Evolutionary conservation across 2,113 vertebrate genomes (phyloP), one percentile per base, ranked within the genome.

Genomic region (Chunga burmeisteri): DNA sequence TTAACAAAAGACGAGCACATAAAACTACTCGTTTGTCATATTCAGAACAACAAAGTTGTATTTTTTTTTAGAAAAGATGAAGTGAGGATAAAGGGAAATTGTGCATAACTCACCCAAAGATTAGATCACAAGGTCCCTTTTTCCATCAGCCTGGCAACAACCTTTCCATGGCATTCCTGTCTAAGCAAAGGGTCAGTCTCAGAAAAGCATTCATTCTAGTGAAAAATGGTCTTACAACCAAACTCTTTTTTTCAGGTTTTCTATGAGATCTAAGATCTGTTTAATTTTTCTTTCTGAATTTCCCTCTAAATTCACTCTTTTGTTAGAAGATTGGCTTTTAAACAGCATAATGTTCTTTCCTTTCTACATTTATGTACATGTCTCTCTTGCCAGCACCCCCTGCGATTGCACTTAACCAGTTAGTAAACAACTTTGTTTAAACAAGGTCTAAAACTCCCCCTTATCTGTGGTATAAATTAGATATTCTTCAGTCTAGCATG

Each of bases 101-200:
- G 22, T 9, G 26, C 27, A 3, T 32, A 63, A 81, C 2, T 55
- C 18, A 36, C 14, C 62, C 10, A 50, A 71, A 66, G 6, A 66
- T 40, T 62, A 79, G 7, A 58, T 46, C 11, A 82, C 44, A 80
- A 86, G 2, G 2, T 47, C 4, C 6, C 2, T 72, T 94, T 85
- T 79, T 36, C 19, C 3, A 6, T 44, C 11, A 72, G 5, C 16
- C 14, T 53, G 30, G 14, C 14, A 74, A 44, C 6, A 88, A 32
- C 3, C 3, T 59, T 84, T 74, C 16, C 36, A 25, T 3, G 6
- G 15, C 0, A 1, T 20, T 84, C 4, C 4, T 71, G 8, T 42
- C 50, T 73, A 20, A 62, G 15, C 8, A 26, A 68, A 86, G 3
- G 0, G 2, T 62, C 32, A 0, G 2, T 62, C 32, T 71, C 59